Conservation (phyloP, 2,113 vertebrate genomes). For the Thamnaconus septentrionalis region DNA sequence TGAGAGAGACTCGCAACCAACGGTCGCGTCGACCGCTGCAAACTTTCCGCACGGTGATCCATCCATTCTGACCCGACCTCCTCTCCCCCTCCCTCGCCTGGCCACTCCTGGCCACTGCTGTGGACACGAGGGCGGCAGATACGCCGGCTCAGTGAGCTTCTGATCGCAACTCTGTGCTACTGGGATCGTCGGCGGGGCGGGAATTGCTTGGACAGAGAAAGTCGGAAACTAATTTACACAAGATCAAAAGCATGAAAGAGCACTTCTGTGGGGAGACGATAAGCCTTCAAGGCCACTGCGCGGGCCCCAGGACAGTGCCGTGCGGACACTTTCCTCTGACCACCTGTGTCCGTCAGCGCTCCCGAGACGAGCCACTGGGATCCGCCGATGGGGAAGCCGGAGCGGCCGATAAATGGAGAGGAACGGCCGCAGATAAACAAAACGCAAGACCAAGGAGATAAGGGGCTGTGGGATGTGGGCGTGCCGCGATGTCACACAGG, state of each 20-base stretch:
- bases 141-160: slow-evolving; percentile 45
- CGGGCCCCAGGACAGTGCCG: slow-evolving; percentile 45
- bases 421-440: slow-evolving; percentile 56
- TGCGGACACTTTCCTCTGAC: slow-evolving; percentile 46
- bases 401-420: no score
- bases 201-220: slow-evolving; percentile 61
- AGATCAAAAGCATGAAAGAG: slow-evolving; percentile 73
- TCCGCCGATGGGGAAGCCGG: no score
- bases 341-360: slow-evolving; percentile 69
- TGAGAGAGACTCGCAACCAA: no score
- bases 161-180: slow-evolving; percentile 37
- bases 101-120: slow-evolving; percentile 9
- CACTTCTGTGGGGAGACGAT: slow-evolving; percentile 73
- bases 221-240: slow-evolving; percentile 65
- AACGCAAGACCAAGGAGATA: not conserved
- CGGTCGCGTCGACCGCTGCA: no score
- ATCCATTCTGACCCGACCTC: no score
- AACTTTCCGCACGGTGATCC: no score
- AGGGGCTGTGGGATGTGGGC: no score
- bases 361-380: slow-evolving; percentile 3
- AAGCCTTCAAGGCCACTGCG: slow-evolving; percentile 66
- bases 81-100: not conserved
- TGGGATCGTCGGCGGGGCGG: slow-evolving; percentile 44
- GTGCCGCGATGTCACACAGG: no score
- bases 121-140: slow-evolving; percentile 16